Percentiles rank a stretch among this genome's conserved stretches.
Conservation (phyloP, 1,140 invertebrate species). For the Wasmannia auropunctata region DNA sequence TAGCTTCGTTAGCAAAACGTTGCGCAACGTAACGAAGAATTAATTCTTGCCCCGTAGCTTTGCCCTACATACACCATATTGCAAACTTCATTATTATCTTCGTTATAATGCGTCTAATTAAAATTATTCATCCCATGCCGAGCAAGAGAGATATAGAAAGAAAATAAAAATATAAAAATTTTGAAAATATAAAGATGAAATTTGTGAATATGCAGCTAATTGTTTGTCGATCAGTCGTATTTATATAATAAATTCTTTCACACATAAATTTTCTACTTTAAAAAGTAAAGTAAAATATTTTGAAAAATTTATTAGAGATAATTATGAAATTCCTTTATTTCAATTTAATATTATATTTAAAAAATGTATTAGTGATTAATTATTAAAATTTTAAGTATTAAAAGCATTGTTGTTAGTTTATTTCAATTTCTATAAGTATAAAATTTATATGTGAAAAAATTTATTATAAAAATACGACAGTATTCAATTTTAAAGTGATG, state of each 20-base stretch:
- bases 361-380: too few relatives aligned
- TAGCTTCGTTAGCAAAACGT: constrained; percentile 41
- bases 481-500: too few relatives aligned
- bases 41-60: constrained; percentile 42
- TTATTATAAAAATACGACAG: not conserved
- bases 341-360: not conserved
- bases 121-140: not conserved
- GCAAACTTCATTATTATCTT: constrained; percentile 32
- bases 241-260: not conserved
- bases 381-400: too few relatives aligned
- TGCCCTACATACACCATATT: not conserved
- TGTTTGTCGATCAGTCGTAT: not conserved
- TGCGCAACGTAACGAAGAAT: constrained; percentile 44
- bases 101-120: constrained; percentile 25
- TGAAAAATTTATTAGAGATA: not conserved
- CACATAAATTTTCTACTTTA: not conserved
- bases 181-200: not conserved
- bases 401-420: too few relatives aligned
- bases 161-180: not conserved
- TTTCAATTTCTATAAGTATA: not conserved
- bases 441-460: not conserved
- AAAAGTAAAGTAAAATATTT: not conserved
- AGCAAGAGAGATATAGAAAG: not conserved
- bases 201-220: not conserved
- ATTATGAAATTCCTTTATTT: not conserved